phyloP scores from a whole-genome alignment of 2,888 invertebrate species.

The Priocnemis perturbator region DNA sequence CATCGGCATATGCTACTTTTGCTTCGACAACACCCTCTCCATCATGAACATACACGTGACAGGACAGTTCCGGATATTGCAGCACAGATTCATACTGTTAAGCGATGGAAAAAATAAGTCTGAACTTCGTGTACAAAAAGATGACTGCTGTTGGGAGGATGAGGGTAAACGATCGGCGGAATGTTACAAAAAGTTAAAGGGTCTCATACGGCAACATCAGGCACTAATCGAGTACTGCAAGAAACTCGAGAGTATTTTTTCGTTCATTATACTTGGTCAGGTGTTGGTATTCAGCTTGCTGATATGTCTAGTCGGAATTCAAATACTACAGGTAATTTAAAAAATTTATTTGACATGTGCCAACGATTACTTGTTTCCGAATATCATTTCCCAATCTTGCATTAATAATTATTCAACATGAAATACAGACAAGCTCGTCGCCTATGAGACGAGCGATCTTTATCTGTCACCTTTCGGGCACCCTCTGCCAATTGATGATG shows the following conservation, averaged over 20 bases:
- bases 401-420: too few relatives aligned
- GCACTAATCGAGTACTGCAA: conserved; percentile 45
- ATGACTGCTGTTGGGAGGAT: neutral
- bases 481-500: conserved; percentile 26
- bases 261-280: conserved; percentile 43
- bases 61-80: conserved; percentile 58
- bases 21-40: conserved; percentile 54
- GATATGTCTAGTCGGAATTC: conserved; percentile 42
- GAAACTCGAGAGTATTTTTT: conserved; percentile 47
- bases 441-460: conserved; percentile 1
- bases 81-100: conserved; percentile 32
- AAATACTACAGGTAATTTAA: conserved; percentile 39
- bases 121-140: neutral
- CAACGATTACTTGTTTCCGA: too few relatives aligned
- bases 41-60: conserved; percentile 49
- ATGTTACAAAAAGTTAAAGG: conserved; percentile 30
- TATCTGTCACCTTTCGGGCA: conserved; percentile 8
- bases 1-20: conserved; percentile 51
- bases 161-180: neutral
- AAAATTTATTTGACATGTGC: too few relatives aligned
- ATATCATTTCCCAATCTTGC: too few relatives aligned
- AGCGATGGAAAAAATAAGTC: neutral
- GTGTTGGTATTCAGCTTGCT: conserved; percentile 41
- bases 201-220: conserved; percentile 43
- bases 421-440: conserved; percentile 20